Base-by-base conservation (phyloP, 1,140 invertebrate genomes). In the Trichogramma pretiosum region DNA sequence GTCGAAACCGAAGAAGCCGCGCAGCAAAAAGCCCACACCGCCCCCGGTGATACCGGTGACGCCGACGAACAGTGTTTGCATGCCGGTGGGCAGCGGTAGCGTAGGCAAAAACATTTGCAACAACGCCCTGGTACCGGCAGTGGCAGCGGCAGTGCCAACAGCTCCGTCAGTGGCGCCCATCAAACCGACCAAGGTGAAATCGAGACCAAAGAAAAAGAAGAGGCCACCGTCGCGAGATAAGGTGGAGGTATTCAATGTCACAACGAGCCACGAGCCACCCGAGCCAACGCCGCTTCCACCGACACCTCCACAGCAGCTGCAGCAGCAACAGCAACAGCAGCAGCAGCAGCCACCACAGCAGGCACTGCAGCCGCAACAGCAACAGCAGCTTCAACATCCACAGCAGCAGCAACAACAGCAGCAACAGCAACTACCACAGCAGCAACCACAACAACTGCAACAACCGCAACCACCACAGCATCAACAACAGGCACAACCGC, bases 1-100 rank as follows among this genome's bases (percentile, higher is more conserved):
- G 62, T 77, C 78, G 16, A 84, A 85, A 68, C 84, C 84, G 70
- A 87, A 87, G 74, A 84, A 85, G 67, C 73, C 81, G n/a, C 73
- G 85, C 21, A 87, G 84, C 22, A 87, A 86, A 66, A 87, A 85
- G 56, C 75, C 83, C 16, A 80, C 82, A 59, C 81, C 83, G 33
- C 76, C 84, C 14, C 76, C 80, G 9, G 75, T 85, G 56, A 5
- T 30, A 2, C 30, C 21, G 5, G 38, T 16, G 18, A 21, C 30
- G 8, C 10, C 19, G 4, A 24, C 33, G 19, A n/a, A 1, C 2
- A 19, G 22, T 3, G n/a, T 5, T 7, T 9, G 14, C 2, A 18
- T 30, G 18, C 2, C 14, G 18, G 9, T 11, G 8, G 13, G 16
- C 3, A 5, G 18, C 2, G n/a, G n/a, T n/a, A n/a, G n/a, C n/a